Percentiles rank a stretch among this genome's conserved stretches.
phyloP scores from a whole-genome alignment of 1,140 invertebrate species.

The Sitodiplosis mosellana region DNA sequence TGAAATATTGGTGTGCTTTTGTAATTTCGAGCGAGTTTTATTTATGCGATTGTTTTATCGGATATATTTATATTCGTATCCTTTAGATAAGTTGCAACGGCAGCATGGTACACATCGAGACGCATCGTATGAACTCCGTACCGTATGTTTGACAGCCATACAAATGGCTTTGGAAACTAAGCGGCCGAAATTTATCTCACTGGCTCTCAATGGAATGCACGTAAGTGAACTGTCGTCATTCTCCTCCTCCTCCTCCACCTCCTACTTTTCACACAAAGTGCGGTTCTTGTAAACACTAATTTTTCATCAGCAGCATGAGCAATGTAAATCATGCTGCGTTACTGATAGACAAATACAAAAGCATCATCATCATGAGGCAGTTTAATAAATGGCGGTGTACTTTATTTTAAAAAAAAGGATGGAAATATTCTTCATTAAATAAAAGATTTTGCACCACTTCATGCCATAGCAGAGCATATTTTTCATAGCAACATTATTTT shows the following conservation, averaged over 20 bases:
- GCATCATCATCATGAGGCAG: no score
- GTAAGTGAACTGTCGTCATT: conserved; percentile 32
- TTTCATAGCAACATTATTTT: no score
- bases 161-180: conserved; percentile 76
- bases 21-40: neutral
- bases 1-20: neutral
- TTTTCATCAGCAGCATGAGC: no score
- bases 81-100: conserved; percentile 60
- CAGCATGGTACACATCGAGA: conserved; percentile 59
- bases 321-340: no score
- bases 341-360: no score
- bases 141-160: conserved; percentile 62
- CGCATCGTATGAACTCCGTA: conserved; percentile 64
- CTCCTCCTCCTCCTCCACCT: neutral
- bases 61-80: conserved; percentile 4
- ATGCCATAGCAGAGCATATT: no score
- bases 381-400: no score
- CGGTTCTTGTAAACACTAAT: no score
- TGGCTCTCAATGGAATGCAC: conserved; percentile 68
- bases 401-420: no score
- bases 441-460: no score
- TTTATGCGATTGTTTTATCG: conserved; percentile 1
- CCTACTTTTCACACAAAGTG: neutral
- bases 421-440: no score
- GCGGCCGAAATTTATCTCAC: conserved; percentile 59